Percentiles rank a stretch among this genome's conserved stretches.
Evolutionary conservation across 2,797 vertebrate species (phyloP).

Genomic region (Gadopsis bispinosus): DNA sequence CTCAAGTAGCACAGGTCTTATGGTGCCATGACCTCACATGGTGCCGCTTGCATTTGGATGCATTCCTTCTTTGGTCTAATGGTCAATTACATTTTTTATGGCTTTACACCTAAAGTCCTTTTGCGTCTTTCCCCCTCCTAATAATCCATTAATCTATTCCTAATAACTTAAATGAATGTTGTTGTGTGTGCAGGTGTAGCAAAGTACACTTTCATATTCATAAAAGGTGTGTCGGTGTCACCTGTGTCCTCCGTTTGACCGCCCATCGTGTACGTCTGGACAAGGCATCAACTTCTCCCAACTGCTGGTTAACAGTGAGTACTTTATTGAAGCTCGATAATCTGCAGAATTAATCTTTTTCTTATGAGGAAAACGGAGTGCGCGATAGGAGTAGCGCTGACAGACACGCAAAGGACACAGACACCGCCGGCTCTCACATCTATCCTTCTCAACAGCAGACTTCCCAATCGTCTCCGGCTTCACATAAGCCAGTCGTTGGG

Average conservation of each 20-base stretch:
- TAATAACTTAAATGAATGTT: neutral
- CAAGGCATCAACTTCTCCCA: constrained; percentile 70
- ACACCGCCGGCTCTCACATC: constrained; percentile 56
- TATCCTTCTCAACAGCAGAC: constrained; percentile 59
- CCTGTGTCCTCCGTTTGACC: constrained; percentile 57
- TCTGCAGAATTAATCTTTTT: constrained; percentile 83
- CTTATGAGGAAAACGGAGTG: constrained; percentile 76
- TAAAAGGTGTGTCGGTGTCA: constrained; percentile 6
- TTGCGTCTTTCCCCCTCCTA: no score
- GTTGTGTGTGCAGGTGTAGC: constrained; percentile 15
- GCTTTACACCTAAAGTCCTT: neutral
- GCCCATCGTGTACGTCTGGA: constrained; percentile 54
- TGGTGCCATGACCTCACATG: constrained; percentile 3
- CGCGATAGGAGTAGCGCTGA: constrained; percentile 76
- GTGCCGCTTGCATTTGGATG: constrained; percentile 20
- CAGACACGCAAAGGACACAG: constrained; percentile 72
- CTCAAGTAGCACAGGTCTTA: neutral
- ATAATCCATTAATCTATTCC: no score
- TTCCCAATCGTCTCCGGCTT: constrained; percentile 83
- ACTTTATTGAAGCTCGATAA: constrained; percentile 81
- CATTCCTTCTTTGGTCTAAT: constrained; percentile 13
- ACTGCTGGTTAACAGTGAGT: constrained; percentile 76
- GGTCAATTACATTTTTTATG: constrained; percentile 10
- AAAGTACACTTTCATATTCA: constrained; percentile 6
- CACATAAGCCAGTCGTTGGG: constrained; percentile 80